These are phyloP conservation scores for Andricus curvator DNA, from an alignment of 2,888 invertebrate species.

Conservation along the genomic window DNA sequence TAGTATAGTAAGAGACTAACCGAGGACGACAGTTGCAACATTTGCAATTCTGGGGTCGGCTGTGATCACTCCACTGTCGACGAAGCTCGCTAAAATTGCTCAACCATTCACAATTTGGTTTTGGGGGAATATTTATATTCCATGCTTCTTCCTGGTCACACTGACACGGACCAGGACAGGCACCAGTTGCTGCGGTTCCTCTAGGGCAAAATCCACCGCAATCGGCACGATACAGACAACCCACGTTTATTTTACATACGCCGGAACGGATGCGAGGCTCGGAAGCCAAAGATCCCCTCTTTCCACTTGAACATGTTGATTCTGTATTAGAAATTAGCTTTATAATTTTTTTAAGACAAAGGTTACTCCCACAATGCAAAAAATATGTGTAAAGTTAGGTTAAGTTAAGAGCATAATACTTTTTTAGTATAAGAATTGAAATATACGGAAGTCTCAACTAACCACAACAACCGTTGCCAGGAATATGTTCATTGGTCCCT, in stretches of 20 bases:
- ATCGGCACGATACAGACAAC: slow-evolving; percentile 58
- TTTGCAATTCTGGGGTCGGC: slow-evolving; percentile 64
- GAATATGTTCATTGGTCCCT: slow-evolving; percentile 49
- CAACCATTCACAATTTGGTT: slow-evolving; percentile 68
- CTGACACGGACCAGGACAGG: slow-evolving; percentile 66
- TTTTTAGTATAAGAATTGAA: neutral
- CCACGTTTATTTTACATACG: slow-evolving; percentile 62
- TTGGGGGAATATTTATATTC: slow-evolving; percentile 69
- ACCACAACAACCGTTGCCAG: slow-evolving; percentile 64
- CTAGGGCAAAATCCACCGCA: slow-evolving; percentile 60
- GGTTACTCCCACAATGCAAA: neutral
- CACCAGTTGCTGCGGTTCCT: slow-evolving; percentile 60
- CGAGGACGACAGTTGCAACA: slow-evolving; percentile 66
- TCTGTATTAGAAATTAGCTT: slow-evolving; percentile 50
- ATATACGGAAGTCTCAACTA: slow-evolving; percentile 44
- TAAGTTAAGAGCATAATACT: neutral
- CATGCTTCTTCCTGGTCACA: slow-evolving; percentile 71
- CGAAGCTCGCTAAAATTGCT: slow-evolving; percentile 70
- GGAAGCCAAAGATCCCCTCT: slow-evolving; percentile 49
- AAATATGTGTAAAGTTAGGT: neutral
- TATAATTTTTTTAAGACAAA: neutral
- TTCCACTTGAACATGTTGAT: slow-evolving; percentile 54
- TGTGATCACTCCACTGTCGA: slow-evolving; percentile 72
- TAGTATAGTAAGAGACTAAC: slow-evolving; percentile 53
- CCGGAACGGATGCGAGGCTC: slow-evolving; percentile 60